These are phyloP conservation scores for Meleagris gallopavo DNA, from an alignment of 2,113 vertebrate species.

Conservation along the genomic window DNA sequence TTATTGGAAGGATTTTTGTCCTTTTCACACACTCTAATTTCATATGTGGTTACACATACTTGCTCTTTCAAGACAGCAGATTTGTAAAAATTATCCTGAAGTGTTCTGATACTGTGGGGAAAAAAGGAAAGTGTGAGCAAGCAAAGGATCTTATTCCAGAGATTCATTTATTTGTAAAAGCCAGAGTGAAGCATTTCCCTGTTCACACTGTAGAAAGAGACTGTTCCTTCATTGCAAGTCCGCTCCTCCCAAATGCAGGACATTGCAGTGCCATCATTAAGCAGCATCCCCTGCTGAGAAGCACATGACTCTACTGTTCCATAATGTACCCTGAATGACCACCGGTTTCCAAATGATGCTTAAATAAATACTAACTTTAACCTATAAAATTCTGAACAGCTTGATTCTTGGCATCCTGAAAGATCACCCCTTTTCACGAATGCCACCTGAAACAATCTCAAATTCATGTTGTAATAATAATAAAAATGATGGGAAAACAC, in stretches of 20 bases:
- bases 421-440: not conserved
- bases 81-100: not conserved
- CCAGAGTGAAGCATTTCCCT: not conserved
- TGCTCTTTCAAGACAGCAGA: not conserved
- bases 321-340: slow-evolving; percentile 5
- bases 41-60: not conserved
- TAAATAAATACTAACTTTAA: not conserved
- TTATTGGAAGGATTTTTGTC: not conserved
- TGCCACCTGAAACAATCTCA: not conserved
- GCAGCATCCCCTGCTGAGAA: not conserved
- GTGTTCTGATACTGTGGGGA: not conserved
- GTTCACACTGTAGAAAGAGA: not conserved
- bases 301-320: slow-evolving; percentile 25
- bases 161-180: not conserved
- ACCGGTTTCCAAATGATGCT: not conserved
- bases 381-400: not conserved
- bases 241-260: slow-evolving; percentile 18
- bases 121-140: not conserved
- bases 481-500: not conserved
- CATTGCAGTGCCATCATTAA: slow-evolving; percentile 25
- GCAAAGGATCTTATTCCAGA: not conserved
- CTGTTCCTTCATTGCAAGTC: not conserved
- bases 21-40: not conserved
- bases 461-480: not conserved
- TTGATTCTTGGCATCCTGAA: not conserved